A percentile compares a stretch with the other conserved stretches of the same genome.
Conservation (phyloP, 1,140 invertebrate genomes). For the Parapsyche elsis region DNA sequence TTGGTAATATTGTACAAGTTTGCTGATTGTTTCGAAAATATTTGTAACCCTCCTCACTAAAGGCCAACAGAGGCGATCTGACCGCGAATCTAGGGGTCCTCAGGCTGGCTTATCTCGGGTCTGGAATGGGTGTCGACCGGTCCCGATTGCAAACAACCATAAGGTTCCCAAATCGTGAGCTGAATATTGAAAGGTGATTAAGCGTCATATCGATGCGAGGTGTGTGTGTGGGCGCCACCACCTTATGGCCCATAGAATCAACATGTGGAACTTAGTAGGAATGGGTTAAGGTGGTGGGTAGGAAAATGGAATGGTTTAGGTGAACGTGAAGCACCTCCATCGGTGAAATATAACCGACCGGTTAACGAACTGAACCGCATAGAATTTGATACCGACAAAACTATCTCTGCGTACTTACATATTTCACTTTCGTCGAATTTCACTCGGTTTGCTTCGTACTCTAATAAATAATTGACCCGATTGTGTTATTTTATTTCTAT, state of each 20-base stretch:
- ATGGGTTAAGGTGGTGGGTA: background rate
- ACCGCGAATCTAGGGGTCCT: constrained; percentile 18
- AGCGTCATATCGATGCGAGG: constrained; percentile 53
- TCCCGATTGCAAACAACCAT: constrained; percentile 54
- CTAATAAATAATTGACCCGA: no score
- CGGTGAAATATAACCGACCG: background rate
- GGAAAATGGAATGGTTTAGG: background rate
- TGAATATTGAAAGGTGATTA: constrained; percentile 56
- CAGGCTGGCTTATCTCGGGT: background rate
- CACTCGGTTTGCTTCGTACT: no score
- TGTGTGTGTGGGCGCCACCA: constrained; percentile 8
- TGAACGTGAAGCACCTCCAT: background rate
- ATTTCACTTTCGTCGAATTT: no score
- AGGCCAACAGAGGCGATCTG: background rate
- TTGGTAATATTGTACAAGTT: no score
- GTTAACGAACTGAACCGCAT: background rate
- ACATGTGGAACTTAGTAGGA: constrained; percentile 47
- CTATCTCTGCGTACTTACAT: no score
- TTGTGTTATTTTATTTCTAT: no score
- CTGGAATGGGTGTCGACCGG: constrained; percentile 17
- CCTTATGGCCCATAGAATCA: constrained; percentile 53
- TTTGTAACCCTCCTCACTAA: background rate
- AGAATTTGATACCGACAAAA: no score
- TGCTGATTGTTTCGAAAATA: background rate
- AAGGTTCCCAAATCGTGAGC: constrained; percentile 54